phyloP scores from a whole-genome alignment of 2,797 vertebrate species.

The Pseudomugil tenellus region DNA sequence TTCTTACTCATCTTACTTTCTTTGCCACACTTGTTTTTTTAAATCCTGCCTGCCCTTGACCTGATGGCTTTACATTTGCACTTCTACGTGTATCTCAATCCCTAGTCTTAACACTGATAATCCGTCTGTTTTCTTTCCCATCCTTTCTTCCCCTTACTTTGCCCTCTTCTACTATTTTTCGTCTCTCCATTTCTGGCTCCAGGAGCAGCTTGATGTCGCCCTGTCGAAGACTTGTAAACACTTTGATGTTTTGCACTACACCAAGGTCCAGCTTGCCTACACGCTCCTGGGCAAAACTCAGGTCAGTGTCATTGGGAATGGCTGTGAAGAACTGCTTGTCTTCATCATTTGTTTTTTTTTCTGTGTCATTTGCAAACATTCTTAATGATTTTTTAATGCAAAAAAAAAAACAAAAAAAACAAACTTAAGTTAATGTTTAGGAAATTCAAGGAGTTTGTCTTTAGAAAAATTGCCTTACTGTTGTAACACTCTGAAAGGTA shows the following conservation, averaged over 20 bases:
- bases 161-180: conserved; percentile 19
- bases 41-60: conserved; percentile 42
- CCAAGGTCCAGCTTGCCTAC: conserved; percentile 96
- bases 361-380: not conserved
- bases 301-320: conserved; percentile 79
- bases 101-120: conserved; percentile 51
- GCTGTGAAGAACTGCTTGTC: conserved; percentile 3
- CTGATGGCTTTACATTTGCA: conserved; percentile 38
- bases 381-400: not conserved
- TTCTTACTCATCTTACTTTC: conserved; percentile 28
- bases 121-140: conserved; percentile 34
- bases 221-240: conserved; percentile 99
- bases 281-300: conserved; percentile 98
- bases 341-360: conserved; percentile 1
- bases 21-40: conserved; percentile 23
- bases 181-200: conserved; percentile 55
- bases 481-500: not conserved
- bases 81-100: conserved; percentile 52
- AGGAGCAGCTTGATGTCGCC: conserved; percentile 97
- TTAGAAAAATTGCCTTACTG: no score
- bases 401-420: no score
- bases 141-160: conserved; percentile 12
- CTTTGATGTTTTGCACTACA: conserved; percentile 96
- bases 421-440: no score
- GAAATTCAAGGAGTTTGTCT: no score